phyloP scores from a whole-genome alignment of 2,888 invertebrate species.

The Ephialtes manifestator region DNA sequence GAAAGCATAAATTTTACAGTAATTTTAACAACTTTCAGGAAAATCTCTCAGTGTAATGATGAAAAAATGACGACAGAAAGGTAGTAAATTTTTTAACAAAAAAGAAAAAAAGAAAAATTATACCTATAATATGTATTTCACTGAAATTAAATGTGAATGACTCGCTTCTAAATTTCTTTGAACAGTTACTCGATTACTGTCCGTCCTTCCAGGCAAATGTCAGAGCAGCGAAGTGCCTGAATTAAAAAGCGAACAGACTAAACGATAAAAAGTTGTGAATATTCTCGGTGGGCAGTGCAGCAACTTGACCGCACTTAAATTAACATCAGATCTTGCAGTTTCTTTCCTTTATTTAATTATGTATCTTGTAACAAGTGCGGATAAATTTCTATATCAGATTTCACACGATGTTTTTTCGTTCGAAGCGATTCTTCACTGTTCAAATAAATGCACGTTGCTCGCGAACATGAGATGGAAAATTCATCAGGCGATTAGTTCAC shows the following conservation, averaged over 20 bases:
- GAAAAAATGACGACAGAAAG: background rate
- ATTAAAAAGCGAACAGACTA: background rate
- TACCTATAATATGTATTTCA: too few species aligned
- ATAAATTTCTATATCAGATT: too few species aligned
- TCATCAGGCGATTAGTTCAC: background rate
- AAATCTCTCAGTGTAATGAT: too few species aligned
- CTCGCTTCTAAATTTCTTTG: background rate
- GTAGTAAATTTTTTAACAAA: background rate
- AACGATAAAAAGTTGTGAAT: background rate
- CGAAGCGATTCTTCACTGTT: background rate
- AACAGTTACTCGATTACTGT: background rate
- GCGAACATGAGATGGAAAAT: background rate
- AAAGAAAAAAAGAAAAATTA: too few species aligned
- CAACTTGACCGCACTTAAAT: background rate
- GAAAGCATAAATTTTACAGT: background rate
- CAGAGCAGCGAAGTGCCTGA: background rate
- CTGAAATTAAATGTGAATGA: background rate
- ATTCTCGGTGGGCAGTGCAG: background rate
- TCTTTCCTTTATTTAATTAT: background rate
- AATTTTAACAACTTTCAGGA: background rate
- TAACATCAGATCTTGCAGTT: background rate
- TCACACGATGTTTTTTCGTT: background rate
- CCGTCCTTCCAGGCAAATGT: background rate
- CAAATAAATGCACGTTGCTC: slow-evolving; percentile 19
- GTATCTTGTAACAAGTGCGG: background rate